Percentiles rank a stretch among this genome's conserved stretches.
These are phyloP conservation scores for Drosophila kambysellisi DNA, from an alignment of 2,888 invertebrate species.

Conservation along the genomic window DNA sequence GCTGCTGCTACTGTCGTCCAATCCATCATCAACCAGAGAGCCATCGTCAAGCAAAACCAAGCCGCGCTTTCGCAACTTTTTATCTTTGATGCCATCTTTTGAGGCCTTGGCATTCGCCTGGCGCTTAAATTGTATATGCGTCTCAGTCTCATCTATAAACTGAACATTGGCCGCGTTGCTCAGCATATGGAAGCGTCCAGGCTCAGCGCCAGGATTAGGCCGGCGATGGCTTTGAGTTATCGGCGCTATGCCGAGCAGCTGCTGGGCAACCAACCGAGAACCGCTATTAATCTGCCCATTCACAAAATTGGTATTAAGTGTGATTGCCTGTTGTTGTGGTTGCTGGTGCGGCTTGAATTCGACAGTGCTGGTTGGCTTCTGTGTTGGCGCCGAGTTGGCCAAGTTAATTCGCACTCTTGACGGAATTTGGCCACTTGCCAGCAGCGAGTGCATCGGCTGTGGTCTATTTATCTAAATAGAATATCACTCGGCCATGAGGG, in stretches of 20 bases:
- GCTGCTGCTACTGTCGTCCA: conserved; percentile 83
- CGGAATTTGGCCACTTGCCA: conserved; percentile 88
- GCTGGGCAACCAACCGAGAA: conserved; percentile 87
- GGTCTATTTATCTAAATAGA: conserved; percentile 85
- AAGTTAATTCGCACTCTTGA: conserved; percentile 86
- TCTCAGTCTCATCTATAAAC: conserved; percentile 87
- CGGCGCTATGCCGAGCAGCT: conserved; percentile 83
- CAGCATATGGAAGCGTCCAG: conserved; percentile 66
- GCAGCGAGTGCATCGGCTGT: conserved; percentile 86
- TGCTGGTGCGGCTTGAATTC: conserved; percentile 85
- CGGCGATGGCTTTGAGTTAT: conserved; percentile 17
- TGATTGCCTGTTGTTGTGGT: conserved; percentile 76
- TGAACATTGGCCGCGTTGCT: conserved; percentile 88
- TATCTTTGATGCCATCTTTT: conserved; percentile 18
- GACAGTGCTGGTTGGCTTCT: conserved; percentile 5
- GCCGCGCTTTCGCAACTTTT: conserved; percentile 87
- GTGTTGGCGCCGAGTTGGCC: conserved; percentile 82
- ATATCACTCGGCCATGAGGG: not conserved
- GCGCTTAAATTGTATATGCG: conserved; percentile 81
- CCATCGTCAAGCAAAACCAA: conserved; percentile 89
- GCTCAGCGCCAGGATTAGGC: conserved; percentile 13
- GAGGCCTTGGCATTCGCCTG: conserved; percentile 32
- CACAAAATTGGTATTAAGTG: conserved; percentile 86
- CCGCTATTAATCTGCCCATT: conserved; percentile 88
- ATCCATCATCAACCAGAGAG: conserved; percentile 88